These are phyloP conservation scores for Bovichtus diacanthus DNA, from an alignment of 2,797 vertebrate genomes.

Conservation along the genomic window DNA sequence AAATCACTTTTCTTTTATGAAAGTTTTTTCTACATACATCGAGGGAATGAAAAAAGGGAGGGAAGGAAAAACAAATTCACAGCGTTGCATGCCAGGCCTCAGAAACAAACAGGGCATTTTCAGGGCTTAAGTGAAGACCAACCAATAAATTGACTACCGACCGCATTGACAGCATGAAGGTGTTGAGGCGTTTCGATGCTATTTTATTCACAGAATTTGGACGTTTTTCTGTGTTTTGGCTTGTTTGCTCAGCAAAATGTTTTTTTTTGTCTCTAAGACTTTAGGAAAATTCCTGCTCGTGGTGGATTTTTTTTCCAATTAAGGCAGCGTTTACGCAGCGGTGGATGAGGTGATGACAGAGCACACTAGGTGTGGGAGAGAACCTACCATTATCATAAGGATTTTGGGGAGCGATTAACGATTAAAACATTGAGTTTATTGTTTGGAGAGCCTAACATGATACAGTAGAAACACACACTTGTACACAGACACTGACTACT, in stretches of 20 bases:
- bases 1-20: constrained; percentile 46
- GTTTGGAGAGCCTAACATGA: constrained; percentile 76
- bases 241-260: constrained; percentile 58
- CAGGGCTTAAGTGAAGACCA: constrained; percentile 57
- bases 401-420: constrained; percentile 63
- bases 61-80: constrained; percentile 35
- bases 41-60: constrained; percentile 8
- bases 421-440: constrained; percentile 83
- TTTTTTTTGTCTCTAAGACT: constrained; percentile 27
- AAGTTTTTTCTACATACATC: constrained; percentile 17
- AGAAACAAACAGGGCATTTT: constrained; percentile 46
- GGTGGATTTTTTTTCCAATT: constrained; percentile 71
- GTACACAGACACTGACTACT: constrained; percentile 15
- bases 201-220: constrained; percentile 53
- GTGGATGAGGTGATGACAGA: constrained; percentile 78
- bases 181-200: constrained; percentile 49
- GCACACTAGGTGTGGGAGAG: constrained; percentile 54
- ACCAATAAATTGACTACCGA: constrained; percentile 58
- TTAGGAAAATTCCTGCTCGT: constrained; percentile 53
- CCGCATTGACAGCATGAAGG: constrained; percentile 44
- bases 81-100: constrained; percentile 34
- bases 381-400: constrained; percentile 65
- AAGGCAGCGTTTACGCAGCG: constrained; percentile 62
- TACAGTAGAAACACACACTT: constrained; percentile 50
- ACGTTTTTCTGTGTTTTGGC: constrained; percentile 42